Base-by-base conservation (phyloP, 2,797 vertebrate genomes). In the Acridotheres tristis region DNA sequence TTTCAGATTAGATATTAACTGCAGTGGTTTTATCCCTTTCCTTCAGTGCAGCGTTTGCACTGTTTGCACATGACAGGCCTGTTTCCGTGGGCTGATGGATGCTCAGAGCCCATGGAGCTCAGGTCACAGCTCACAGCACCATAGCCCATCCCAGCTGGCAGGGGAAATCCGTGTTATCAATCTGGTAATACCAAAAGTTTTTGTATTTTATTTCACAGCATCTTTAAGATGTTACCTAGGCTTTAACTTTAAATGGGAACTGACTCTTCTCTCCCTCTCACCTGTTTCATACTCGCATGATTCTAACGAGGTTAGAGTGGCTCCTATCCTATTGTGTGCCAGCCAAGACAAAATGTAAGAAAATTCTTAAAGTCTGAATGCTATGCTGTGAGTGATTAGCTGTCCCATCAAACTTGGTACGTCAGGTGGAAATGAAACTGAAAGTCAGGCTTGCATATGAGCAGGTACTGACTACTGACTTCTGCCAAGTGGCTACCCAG, bases 71-170 rank as follows among this genome's bases (percentile, higher is more conserved):
- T 63, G 30, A n/a, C 38, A 47, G 45, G 20, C 21, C 34, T 67
- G n/a, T 54, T 90, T 82, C 48, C 7, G 0, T 42, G n/a, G 25
- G 8, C 71, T 42, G 43, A 27, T n/a, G 58, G 53, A 40, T 68
- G 62, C 69, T 74, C 14, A 1, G 36, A 57, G 43, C 32, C 38
- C 5, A 1, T 0, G 0, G 40, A 62, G 48, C 23, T 34, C 18
- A 79, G 32, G 7, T 38, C 36, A 63, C 45, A 34, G 16, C 67
- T 32, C 47, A 67, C 66, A 94, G 67, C 43, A 51, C 5, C 1
- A 0, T 10, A 22, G 59, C 19, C 26, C 53, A 34, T 43, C 45
- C 18, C 45, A 57, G 30, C 74, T 79, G 26, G 7, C 7, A 47
- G 45, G 42, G 22, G 7, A 76, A 77, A 59, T 50, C 29, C 42